Evolutionary conservation across 2,113 vertebrate genomes (phyloP).

Genomic region (Polypterus senegalus): DNA sequence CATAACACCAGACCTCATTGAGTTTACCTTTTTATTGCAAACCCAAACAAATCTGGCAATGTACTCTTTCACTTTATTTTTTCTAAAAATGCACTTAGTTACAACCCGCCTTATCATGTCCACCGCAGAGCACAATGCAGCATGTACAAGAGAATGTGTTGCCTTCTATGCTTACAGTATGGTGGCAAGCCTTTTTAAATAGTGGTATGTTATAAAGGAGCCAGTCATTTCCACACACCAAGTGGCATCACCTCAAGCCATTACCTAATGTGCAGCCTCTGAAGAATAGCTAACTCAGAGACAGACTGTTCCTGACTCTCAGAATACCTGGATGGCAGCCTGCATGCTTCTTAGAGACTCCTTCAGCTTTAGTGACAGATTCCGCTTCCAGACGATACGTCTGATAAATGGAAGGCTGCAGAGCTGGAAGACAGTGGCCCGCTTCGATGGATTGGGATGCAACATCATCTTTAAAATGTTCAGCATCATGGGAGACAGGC

Average conservation of each 20-base stretch:
- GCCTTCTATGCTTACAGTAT: no score
- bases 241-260: background rate
- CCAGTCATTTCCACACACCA: no score
- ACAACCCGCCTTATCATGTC: no score
- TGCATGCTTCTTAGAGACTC: constrained; percentile 41
- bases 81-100: no score
- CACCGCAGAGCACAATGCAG: no score
- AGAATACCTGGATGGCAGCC: constrained; percentile 52
- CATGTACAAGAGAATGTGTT: no score
- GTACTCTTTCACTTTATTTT: no score
- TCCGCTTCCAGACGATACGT: constrained; percentile 47
- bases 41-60: no score
- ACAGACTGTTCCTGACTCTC: background rate
- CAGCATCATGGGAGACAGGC: constrained; percentile 60
- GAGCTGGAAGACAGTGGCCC: constrained; percentile 55
- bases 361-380: constrained; percentile 31
- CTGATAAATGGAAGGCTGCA: constrained; percentile 50
- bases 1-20: no score
- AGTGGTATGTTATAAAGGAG: no score
- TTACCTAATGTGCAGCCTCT: background rate
- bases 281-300: background rate
- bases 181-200: no score
- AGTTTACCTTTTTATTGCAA: no score
- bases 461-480: constrained; percentile 63
- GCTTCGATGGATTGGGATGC: constrained; percentile 48